Conservation (phyloP, 2,797 vertebrate genomes). For the Trachurus trachurus region DNA sequence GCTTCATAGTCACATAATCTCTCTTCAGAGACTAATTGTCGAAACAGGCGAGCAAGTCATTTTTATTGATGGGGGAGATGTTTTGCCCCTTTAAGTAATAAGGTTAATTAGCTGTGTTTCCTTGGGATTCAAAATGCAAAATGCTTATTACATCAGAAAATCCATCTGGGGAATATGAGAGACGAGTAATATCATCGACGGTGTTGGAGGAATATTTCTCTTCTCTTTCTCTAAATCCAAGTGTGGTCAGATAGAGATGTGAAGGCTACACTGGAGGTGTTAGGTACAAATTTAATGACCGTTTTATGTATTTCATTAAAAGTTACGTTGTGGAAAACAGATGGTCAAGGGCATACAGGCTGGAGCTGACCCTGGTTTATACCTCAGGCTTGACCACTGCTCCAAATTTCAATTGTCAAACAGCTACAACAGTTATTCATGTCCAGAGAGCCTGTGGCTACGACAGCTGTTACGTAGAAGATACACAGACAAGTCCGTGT, state of each 20-base stretch:
- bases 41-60: constrained; percentile 66
- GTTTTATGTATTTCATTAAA: constrained; percentile 8
- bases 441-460: constrained; percentile 22
- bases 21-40: constrained; percentile 77
- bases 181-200: constrained; percentile 52
- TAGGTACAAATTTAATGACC: neutral
- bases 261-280: neutral
- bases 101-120: constrained; percentile 88
- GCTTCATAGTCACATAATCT: constrained; percentile 67
- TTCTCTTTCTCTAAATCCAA: constrained; percentile 2
- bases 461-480: constrained; percentile 54
- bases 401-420: neutral
- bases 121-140: constrained; percentile 80
- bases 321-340: neutral
- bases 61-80: constrained; percentile 83
- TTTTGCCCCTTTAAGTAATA: constrained; percentile 80
- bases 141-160: constrained; percentile 80
- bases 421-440: constrained; percentile 15
- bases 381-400: neutral
- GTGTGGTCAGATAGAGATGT: neutral
- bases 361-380: neutral
- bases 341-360: neutral
- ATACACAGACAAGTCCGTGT: constrained; percentile 37
- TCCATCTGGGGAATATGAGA: constrained; percentile 55
- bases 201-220: constrained; percentile 31